phyloP scores from a whole-genome alignment of 2,113 vertebrate species.

The Aramus guarauna region DNA sequence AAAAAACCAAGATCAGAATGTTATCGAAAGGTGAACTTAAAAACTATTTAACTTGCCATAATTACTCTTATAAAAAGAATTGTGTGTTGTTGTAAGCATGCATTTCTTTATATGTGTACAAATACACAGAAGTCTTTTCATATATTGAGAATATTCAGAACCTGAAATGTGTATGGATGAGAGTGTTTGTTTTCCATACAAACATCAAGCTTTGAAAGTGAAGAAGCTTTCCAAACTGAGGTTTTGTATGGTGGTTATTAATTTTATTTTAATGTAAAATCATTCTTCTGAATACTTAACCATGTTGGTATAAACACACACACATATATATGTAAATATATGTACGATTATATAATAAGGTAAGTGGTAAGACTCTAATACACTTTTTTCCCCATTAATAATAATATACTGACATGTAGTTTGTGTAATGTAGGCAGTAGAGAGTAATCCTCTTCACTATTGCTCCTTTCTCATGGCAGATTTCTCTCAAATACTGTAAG shows the following conservation, averaged over 20 bases:
- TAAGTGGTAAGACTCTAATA: background rate
- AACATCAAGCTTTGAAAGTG: background rate
- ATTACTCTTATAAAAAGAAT: background rate
- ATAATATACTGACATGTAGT: background rate
- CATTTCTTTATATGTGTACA: background rate
- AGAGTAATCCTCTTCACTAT: background rate
- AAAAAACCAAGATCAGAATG: conserved; percentile 84
- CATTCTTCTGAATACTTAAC: background rate
- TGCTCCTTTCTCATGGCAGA: background rate
- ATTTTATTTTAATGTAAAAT: background rate
- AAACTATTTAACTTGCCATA: conserved; percentile 8
- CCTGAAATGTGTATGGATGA: background rate
- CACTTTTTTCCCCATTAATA: background rate
- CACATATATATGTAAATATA: background rate
- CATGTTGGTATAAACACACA: fast-evolving
- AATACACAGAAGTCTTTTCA: background rate
- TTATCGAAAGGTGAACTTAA: conserved; percentile 87
- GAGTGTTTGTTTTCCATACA: background rate
- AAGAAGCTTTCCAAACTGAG: background rate
- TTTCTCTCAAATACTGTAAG: background rate
- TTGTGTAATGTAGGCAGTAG: background rate
- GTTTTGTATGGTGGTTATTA: background rate
- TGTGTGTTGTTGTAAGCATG: background rate
- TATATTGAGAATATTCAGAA: background rate
- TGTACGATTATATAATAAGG: background rate